A percentile compares a stretch with the other conserved stretches of the same genome.
These are phyloP conservation scores for Epicauta chinensis DNA, from an alignment of 1,140 invertebrate genomes.

Conservation along the genomic window DNA sequence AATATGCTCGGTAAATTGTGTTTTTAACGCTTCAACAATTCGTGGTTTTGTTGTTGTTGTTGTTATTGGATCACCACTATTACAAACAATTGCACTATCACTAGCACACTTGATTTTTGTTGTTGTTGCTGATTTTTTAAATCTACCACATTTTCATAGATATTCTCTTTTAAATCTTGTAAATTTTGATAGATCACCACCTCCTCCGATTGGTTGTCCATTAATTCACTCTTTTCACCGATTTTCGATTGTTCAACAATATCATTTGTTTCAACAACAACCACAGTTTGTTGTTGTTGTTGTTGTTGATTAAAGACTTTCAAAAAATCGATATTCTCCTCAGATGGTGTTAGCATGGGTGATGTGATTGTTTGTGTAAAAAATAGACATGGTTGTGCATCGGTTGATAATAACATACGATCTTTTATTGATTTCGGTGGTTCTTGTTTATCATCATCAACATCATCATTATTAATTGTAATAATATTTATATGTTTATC, in stretches of 20 bases:
- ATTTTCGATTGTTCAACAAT: constrained; percentile 10
- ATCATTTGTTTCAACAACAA: constrained; percentile 7
- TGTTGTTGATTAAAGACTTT: constrained; percentile 33
- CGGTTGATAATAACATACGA: constrained; percentile 37
- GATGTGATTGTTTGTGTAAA: constrained; percentile 42
- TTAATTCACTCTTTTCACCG: constrained; percentile 25
- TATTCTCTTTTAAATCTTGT: constrained; percentile 1
- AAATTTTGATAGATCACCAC: constrained; percentile 32
- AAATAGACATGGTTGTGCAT: constrained; percentile 36
- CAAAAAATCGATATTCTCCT: constrained; percentile 42
- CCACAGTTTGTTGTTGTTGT: background rate
- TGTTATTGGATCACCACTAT: background rate
- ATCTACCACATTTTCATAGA: background rate
- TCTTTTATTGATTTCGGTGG: constrained; percentile 33
- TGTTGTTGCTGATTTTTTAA: background rate
- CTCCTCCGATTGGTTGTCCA: constrained; percentile 3
- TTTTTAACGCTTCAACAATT: background rate
- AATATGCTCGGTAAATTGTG: background rate
- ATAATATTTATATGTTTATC: background rate
- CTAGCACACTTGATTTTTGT: constrained; percentile 17
- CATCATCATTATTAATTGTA: constrained; percentile 5
- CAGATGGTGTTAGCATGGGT: constrained; percentile 42
- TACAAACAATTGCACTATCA: background rate
- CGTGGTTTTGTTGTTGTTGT: background rate
- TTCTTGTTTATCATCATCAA: constrained; percentile 10